These are phyloP conservation scores for Symphodus melops DNA, from an alignment of 2,113 vertebrate genomes.

Conservation along the genomic window DNA sequence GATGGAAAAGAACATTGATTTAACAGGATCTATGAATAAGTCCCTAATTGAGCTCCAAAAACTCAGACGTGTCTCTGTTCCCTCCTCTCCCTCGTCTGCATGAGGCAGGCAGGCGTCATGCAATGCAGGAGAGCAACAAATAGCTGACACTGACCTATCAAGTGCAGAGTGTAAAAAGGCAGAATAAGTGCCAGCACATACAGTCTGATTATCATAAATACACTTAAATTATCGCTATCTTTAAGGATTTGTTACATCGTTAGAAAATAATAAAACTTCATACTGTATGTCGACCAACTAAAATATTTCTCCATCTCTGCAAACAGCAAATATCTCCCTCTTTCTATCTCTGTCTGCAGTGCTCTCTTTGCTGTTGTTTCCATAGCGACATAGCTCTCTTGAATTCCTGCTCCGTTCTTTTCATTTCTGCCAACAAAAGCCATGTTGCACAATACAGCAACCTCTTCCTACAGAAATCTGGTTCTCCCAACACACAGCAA, in stretches of 20 bases:
- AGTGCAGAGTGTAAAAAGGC: conserved; percentile 21
- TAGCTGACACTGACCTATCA: conserved; percentile 30
- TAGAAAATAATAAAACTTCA: conserved; percentile 35
- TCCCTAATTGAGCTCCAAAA: conserved; percentile 26
- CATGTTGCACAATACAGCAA: conserved; percentile 80
- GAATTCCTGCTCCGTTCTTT: conserved; percentile 81
- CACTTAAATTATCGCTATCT: neutral
- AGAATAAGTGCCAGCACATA: neutral
- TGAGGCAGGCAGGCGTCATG: conserved; percentile 42
- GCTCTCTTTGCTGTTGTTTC: conserved; percentile 81
- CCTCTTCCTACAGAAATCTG: conserved; percentile 78
- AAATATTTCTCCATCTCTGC: conserved; percentile 77
- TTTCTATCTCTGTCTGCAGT: conserved; percentile 45
- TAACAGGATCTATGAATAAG: conserved; percentile 63
- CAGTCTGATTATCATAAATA: neutral
- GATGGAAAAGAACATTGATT: conserved; percentile 4
- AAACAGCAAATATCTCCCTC: conserved; percentile 64
- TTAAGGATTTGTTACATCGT: conserved; percentile 26
- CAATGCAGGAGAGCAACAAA: conserved; percentile 45
- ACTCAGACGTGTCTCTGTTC: conserved; percentile 18
- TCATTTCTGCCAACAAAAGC: conserved; percentile 83
- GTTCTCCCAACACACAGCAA: conserved; percentile 31
- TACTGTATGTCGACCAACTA: conserved; percentile 41
- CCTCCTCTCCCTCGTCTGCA: conserved; percentile 44
- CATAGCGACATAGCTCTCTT: conserved; percentile 84